Evolutionary conservation across 2,113 vertebrate genomes (phyloP).

Genomic region (Stegastes partitus): DNA sequence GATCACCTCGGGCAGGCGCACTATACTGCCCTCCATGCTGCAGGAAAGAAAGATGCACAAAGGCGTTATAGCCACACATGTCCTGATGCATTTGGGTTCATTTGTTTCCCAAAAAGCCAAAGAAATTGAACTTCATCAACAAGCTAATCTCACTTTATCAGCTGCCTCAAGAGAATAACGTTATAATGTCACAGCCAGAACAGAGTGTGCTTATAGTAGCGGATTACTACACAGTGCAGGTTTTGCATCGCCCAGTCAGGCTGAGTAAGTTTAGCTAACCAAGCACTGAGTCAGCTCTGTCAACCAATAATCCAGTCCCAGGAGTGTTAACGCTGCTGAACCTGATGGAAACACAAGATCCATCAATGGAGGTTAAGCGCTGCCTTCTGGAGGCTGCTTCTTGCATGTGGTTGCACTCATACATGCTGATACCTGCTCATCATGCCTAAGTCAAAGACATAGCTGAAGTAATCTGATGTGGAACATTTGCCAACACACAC

Average conservation of each 20-base stretch:
- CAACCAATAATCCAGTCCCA: slow-evolving; percentile 3
- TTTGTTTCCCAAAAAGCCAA: background rate
- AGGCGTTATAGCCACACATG: background rate
- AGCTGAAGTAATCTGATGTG: too few relatives aligned
- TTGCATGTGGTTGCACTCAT: background rate
- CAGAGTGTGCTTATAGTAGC: background rate
- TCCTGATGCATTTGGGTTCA: background rate
- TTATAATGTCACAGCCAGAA: too few relatives aligned
- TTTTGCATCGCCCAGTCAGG: background rate
- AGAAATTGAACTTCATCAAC: background rate
- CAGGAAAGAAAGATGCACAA: slow-evolving; percentile 59
- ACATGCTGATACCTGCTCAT: background rate
- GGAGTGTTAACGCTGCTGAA: slow-evolving; percentile 13
- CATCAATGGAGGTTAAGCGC: slow-evolving; percentile 6
- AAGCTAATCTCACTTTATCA: background rate
- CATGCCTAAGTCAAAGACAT: background rate
- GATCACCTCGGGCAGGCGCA: slow-evolving; percentile 94
- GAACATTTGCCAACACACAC: background rate
- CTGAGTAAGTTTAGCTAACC: background rate
- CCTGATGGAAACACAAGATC: background rate
- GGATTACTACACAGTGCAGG: background rate
- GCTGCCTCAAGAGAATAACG: background rate
- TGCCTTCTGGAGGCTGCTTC: background rate
- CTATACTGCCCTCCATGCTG: slow-evolving; percentile 98
- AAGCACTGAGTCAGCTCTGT: slow-evolving; percentile 31